Base-by-base conservation (phyloP, 2,113 vertebrate species). In the Apodemus speciosus region DNA sequence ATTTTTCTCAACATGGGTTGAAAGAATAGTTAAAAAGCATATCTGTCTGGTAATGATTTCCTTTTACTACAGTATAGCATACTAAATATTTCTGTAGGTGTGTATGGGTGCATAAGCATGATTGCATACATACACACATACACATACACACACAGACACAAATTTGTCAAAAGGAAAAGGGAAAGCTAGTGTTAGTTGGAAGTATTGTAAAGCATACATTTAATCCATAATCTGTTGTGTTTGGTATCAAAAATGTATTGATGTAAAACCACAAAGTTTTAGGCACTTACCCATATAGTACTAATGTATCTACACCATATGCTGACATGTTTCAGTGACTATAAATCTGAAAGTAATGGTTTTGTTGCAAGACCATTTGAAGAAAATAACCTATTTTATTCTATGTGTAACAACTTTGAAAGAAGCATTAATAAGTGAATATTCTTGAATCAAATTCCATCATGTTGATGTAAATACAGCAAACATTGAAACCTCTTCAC, bases 391-490 rank as follows among this genome's bases (percentile, higher is more conserved):
- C 21, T 71, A 51, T 68, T 93, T 81, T 89, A 81, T 53, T 94
- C 46, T 81, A 91, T 88, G 18, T 16, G 20, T 85, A 40, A 80
- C 16, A 90, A 85, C 3, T 5, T 80, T 88, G 96, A 95, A 69
- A 83, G 71, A 88, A 89, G 5, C 25, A 94, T 88, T 72, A 95
- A 71, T 85, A 46, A 71, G 2, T 75, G 20, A 92, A 91, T 87
- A 79, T 3, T 9, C 46, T 85, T 94, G 88, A 49, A 2, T 95
- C 21, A 75, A 4, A 79, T 79, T 86, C 79, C 18, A 83, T 51
- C n/a, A 58, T 86, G 27, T 79, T 95, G 80, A 64, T 60, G 40
- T 64, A 81, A 95, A 51, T 85, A 80, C 9, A 43, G 11, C 60
- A 83, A 88, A 30, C 8, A 71, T 18, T 77, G 91, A 32, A 66